A percentile compares a stretch with the other conserved stretches of the same genome.
Conservation (phyloP, 2,888 invertebrate species). For the Synergus umbraculus region DNA sequence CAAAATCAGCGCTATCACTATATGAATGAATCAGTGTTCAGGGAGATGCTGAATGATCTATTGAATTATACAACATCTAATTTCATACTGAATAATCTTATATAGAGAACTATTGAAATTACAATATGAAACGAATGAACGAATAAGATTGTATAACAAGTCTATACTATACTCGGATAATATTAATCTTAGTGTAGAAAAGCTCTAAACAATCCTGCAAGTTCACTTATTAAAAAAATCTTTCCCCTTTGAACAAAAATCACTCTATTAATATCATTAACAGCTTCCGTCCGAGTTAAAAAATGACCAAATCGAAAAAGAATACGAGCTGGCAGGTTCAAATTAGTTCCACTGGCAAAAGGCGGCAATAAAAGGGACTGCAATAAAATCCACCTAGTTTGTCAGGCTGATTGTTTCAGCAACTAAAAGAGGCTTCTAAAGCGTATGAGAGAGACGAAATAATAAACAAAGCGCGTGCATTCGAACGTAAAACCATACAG, state of each 20-base stretch:
- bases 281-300: neutral
- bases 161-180: no score
- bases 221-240: neutral
- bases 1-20: constrained; percentile 62
- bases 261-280: neutral
- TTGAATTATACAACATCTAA: neutral
- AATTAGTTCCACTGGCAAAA: constrained; percentile 7
- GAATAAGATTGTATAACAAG: no score
- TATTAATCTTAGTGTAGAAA: no score
- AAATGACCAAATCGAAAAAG: neutral
- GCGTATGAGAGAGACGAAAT: neutral
- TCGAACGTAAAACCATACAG: constrained; percentile 13
- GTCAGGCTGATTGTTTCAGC: constrained; percentile 17
- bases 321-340: neutral
- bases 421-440: neutral
- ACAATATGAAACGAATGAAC: no score
- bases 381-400: constrained; percentile 33
- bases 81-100: neutral
- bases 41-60: neutral
- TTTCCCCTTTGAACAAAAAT: neutral
- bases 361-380: neutral
- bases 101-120: no score
- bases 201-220: neutral
- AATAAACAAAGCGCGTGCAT: constrained; percentile 28
- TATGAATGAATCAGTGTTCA: constrained; percentile 57